Base-by-base conservation (phyloP, 2,797 vertebrate genomes). In the Thamnophis elegans region DNA sequence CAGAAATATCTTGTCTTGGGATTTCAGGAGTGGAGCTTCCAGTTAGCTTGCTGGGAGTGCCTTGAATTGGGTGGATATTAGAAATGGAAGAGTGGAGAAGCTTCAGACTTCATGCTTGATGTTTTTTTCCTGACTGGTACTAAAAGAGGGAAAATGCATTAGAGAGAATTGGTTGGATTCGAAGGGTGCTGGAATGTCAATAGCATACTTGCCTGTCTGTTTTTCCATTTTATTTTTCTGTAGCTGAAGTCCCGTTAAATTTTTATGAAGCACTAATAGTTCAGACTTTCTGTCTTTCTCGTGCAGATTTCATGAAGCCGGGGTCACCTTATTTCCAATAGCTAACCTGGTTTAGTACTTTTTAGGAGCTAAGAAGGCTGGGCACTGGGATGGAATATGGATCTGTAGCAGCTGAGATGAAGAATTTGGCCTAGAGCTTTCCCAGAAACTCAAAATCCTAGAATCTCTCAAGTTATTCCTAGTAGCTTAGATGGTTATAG, bases 251-350 rank as follows among this genome's bases (percentile, higher is more conserved):
- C 97, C 95, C 97, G 96, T 98, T 96, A 98, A 98, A 97, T 55
- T 97, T 98, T 98, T 95, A 98, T 97, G 97, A 98, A 97, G 96
- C 95, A 94, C 97, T 98, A 98, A 97, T 97, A 97, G 97, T 96
- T 97, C 55, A 42, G 96, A 96, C 96, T 47, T 87, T 28, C 36
- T 16, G 16, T 32, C 2, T 28, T 53, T 95, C 95, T 97, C 91
- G 87, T 95, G 96, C 68, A 96, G 68, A 95, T 97, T 96, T 97
- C 96, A 94, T 16, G 93, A 96, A 96, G 95, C 95, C 95, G 94
- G 93, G 65, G 95, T 92, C 97, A 93, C 94, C 36, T 58, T 73
- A 93, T 5, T 93, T 95, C n/a, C 87, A 59, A 89, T 89, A 94
- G 88, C 92, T 91, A 68, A 94, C 96, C 96, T 58, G 2, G 88